phyloP scores from a whole-genome alignment of 2,888 invertebrate species.

The Sclerodermus sp. region DNA sequence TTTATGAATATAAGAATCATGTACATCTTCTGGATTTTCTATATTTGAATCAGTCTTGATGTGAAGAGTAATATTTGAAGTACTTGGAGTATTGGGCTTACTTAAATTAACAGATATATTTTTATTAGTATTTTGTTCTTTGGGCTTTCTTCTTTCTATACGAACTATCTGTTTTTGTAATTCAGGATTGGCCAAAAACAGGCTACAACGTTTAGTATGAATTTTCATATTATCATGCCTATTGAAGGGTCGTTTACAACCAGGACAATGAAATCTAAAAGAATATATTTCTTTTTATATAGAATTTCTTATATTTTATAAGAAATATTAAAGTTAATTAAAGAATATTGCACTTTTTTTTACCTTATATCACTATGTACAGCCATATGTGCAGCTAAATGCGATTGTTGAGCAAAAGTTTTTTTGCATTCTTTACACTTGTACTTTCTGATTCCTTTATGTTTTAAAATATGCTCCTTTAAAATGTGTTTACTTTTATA shows the following conservation, averaged over 20 bases:
- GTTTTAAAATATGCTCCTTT: slow-evolving; percentile 45
- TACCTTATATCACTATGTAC: slow-evolving; percentile 45
- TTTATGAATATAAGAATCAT: too few species aligned
- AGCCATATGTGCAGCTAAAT: slow-evolving; percentile 47
- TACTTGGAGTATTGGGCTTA: background rate
- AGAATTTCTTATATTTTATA: too few species aligned
- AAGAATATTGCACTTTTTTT: background rate
- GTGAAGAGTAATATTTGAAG: too few species aligned
- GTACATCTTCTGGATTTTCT: too few species aligned
- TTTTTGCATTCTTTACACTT: slow-evolving; percentile 40
- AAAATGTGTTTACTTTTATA: slow-evolving; percentile 47
- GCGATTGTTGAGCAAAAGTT: slow-evolving; percentile 45
- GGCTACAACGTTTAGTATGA: slow-evolving; percentile 43
- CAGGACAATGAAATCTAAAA: slow-evolving; percentile 41
- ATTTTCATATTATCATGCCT: slow-evolving; percentile 50
- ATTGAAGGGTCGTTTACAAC: slow-evolving; percentile 44
- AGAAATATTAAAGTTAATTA: too few species aligned
- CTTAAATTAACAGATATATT: slow-evolving; percentile 6
- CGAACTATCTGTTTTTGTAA: slow-evolving; percentile 24
- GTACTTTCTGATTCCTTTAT: slow-evolving; percentile 46
- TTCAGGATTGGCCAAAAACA: slow-evolving; percentile 39
- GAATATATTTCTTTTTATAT: too few species aligned
- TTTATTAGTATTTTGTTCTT: slow-evolving; percentile 14
- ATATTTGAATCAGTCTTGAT: too few species aligned
- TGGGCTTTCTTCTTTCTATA: slow-evolving; percentile 14